Conservation (phyloP, 2,797 vertebrate species). For the Sebastes miniatus region DNA sequence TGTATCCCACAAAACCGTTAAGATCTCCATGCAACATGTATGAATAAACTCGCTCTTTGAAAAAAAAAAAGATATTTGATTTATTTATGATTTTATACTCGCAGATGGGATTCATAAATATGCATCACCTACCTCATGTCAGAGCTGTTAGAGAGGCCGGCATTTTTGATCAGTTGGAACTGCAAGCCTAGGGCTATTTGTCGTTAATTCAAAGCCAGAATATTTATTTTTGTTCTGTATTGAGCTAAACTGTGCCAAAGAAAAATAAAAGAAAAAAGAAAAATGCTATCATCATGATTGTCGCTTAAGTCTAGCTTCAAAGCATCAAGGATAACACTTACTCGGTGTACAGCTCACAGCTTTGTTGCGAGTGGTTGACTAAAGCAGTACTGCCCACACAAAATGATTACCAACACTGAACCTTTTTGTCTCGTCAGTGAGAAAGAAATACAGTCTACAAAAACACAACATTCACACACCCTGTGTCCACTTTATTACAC, state of each 20-base stretch:
- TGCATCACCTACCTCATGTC: conserved; percentile 62
- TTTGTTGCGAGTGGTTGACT: not conserved
- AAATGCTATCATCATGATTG: not conserved
- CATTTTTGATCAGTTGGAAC: conserved; percentile 69
- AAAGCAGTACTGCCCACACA: not conserved
- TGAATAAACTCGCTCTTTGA: conserved; percentile 10
- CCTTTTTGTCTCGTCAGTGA: not conserved
- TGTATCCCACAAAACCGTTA: not conserved
- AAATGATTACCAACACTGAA: not conserved
- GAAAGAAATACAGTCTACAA: not conserved
- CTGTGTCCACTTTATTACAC: not conserved
- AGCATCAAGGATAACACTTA: not conserved
- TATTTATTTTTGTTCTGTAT: conserved; percentile 56
- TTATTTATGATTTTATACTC: conserved; percentile 47
- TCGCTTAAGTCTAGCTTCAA: not conserved
- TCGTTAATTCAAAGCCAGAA: conserved; percentile 70
- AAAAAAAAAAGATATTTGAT: conserved; percentile 10
- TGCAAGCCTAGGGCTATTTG: conserved; percentile 59
- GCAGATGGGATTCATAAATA: conserved; percentile 76
- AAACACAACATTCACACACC: no score
- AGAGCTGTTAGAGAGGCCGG: conserved; percentile 55
- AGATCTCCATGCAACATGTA: not conserved
- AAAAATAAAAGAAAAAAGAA: not conserved
- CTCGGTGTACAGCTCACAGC: not conserved
- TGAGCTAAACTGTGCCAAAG: conserved; percentile 29